These are phyloP conservation scores for Macaria liturata DNA, from an alignment of 2,888 invertebrate species.

Conservation along the genomic window DNA sequence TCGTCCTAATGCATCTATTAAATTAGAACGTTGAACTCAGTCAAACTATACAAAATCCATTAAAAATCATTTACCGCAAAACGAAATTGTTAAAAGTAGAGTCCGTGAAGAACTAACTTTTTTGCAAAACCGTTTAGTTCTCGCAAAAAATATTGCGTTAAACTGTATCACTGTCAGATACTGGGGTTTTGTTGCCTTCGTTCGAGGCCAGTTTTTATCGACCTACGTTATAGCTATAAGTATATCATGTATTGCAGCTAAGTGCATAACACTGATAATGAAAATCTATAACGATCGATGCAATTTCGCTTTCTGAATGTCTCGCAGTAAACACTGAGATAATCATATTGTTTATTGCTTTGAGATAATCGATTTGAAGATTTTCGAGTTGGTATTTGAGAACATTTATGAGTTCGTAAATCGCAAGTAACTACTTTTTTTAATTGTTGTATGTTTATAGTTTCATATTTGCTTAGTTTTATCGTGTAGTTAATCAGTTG, in stretches of 20 bases:
- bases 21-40: no score
- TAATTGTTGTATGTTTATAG: no score
- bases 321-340: background rate
- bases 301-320: conserved; percentile 20
- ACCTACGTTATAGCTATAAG: conserved; percentile 2
- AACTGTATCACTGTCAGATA: conserved; percentile 8
- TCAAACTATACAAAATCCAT: no score
- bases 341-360: conserved; percentile 8
- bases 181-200: conserved; percentile 8
- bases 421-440: no score
- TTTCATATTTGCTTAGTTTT: no score
- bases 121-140: background rate
- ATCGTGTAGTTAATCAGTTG: no score
- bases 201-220: conserved; percentile 18
- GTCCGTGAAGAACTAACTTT: background rate
- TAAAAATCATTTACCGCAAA: no score
- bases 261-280: conserved; percentile 14
- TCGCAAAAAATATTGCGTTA: background rate
- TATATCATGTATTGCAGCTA: conserved; percentile 12
- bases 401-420: no score
- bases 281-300: conserved; percentile 5
- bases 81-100: no score
- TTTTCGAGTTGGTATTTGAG: no score
- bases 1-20: no score
- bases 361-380: background rate